Evolutionary conservation across 2,113 vertebrate species (phyloP), one percentile per base, ranked within the genome.

Genomic region (Prietella phreatophila): DNA sequence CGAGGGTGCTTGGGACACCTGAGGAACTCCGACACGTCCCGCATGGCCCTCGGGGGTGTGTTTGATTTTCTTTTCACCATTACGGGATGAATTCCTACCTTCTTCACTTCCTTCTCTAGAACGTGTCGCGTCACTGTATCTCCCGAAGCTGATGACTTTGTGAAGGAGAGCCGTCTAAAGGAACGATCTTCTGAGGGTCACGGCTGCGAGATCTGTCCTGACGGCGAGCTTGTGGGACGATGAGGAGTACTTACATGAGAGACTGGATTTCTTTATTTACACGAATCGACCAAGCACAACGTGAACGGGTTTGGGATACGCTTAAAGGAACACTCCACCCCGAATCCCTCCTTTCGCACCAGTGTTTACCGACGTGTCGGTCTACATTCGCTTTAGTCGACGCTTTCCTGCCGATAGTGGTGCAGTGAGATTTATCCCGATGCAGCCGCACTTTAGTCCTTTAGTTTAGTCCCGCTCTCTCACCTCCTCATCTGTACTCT

Each of bases 201-300:
- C 82, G 39, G 80, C 65, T 47, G 10, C 10, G 17, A 50, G 84
- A 67, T 6, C 30, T 8, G 7, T n/a, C 76, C 47, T n/a, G 53
- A 82, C 25, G 0, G 20, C 27, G 33, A 82, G 13, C 4, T 5
- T 60, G 53, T 25, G 17, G 50, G 27, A 82, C 19, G 15, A 20
- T 3, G 50, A 79, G 76, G 27, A 13, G 14, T 42, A 3, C 10
- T 27, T 25, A 60, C 9, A 39, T 1, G 33, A 19, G 20, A 6
- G 39, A 58, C 11, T 11, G 11, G 20, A 61, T 61, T 88, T 84
- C 83, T 83, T 50, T 88, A 88, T 88, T 82, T 84, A 86, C 67
- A n/a, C 84, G 56, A 76, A 85, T 88, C 56, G 67, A 82, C 65
- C 80, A 88, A 88, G 87, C 89, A 85, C 87, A 88, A 85, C 11